These are phyloP conservation scores for Lasioglossum malachurum DNA, from an alignment of 2,888 invertebrate species.

Conservation along the genomic window DNA sequence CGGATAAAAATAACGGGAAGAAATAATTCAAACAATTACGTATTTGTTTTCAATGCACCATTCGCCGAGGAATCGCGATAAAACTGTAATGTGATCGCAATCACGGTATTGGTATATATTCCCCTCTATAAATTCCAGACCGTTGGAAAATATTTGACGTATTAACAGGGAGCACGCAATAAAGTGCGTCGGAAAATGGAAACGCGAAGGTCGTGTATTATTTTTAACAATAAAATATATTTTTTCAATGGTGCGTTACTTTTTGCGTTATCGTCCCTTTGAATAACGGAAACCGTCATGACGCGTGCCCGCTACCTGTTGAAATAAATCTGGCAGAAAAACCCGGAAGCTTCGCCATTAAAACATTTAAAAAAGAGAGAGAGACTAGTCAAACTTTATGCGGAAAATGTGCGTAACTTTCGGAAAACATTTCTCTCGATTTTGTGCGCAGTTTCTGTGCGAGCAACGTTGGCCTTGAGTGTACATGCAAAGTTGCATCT, in stretches of 20 bases:
- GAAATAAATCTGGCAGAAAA: background rate
- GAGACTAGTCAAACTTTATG: background rate
- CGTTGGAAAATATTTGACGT: conserved; percentile 42
- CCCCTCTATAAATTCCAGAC: conserved; percentile 39
- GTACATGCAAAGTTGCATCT: background rate
- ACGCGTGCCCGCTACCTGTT: background rate
- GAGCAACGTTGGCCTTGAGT: background rate
- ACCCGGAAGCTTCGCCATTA: background rate
- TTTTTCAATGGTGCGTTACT: conserved; percentile 14
- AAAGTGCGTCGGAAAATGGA: background rate
- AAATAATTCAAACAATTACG: conserved; percentile 25
- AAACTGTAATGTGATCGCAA: conserved; percentile 39
- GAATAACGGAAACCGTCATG: conserved; percentile 12
- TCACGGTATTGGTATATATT: conserved; percentile 16
- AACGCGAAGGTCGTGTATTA: conserved; percentile 9
- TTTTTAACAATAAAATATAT: conserved; percentile 45
- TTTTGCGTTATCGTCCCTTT: background rate
- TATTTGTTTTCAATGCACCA: background rate
- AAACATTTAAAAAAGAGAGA: background rate
- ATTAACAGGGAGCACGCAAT: conserved; percentile 35
- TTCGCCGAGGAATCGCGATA: conserved; percentile 30
- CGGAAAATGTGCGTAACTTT: background rate
- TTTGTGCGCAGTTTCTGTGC: background rate
- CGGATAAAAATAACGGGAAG: background rate
- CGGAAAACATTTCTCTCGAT: background rate